Evolutionary conservation across 2,113 vertebrate genomes (phyloP), one percentile per base, ranked within the genome.

Genomic region (Scytalopus superciliaris): DNA sequence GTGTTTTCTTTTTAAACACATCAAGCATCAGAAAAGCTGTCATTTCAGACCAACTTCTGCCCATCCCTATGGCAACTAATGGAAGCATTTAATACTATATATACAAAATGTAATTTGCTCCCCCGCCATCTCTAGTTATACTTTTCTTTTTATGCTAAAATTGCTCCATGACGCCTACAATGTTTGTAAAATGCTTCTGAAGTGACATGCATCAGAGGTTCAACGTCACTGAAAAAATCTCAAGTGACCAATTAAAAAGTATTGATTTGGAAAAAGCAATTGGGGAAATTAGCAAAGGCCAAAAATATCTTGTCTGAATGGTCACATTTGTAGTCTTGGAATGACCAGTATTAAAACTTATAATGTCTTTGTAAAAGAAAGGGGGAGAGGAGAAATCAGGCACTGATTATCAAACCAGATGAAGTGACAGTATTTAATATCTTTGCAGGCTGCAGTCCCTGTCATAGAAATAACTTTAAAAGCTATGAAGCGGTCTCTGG

Each of bases 11-110:
- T 95, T 97, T 95, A 78, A 96, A 96, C 94, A 94, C 91, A 95
- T 95, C 81, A 95, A 96, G 91, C 92, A 97, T 96, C 89, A 97
- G 86, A 97, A 95, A 94, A 98, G 77, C 92, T 96, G 95, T 96
- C 96, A 97, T 97, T 98, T 97, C 97, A 98, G 96, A 96, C 97
- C 97, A 97, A 97, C 97, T 97, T 98, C 91, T 97, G 97, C 97
- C 97, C 95, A 98, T 98, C 92, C 97, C 98, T 98, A 98, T 98
- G 98, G 98, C 97, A 98, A 98, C 98, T 97, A 98, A 94, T 95
- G 96, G 95, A 97, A 97, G 97, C 95, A 96, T 95, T 97, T 98
- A 97, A 97, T 89, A 96, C 96, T 97, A 94, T 97, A 97, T 97
- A 97, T 96, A 97, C 91, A 81, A 97, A 92, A 60, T 72, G 94